These are phyloP conservation scores for Forbesichthys papilliferus DNA, from an alignment of 2,113 vertebrate genomes.

Conservation along the genomic window DNA sequence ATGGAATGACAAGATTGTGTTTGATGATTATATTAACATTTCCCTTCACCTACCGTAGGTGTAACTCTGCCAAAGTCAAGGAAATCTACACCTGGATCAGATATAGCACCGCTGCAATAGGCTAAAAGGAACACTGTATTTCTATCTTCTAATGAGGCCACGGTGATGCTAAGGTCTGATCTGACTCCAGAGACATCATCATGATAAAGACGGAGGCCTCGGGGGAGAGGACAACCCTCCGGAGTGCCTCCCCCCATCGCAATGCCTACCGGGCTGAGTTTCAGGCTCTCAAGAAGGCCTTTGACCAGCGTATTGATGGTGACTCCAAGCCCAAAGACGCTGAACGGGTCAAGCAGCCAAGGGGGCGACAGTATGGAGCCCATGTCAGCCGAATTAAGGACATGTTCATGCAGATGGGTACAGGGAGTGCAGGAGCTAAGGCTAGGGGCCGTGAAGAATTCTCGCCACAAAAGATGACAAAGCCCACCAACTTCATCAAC, in stretches of 20 bases:
- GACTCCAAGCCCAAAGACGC: slow-evolving; percentile 82
- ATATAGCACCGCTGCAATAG: slow-evolving; percentile 32
- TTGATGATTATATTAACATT: slow-evolving; percentile 9
- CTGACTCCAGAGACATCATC: slow-evolving; percentile 78
- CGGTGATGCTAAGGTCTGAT: slow-evolving; percentile 78
- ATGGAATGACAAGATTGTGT: slow-evolving; percentile 3
- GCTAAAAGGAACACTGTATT: slow-evolving; percentile 37
- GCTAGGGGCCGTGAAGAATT: slow-evolving; percentile 73
- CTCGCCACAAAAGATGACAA: slow-evolving; percentile 85
- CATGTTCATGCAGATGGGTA: slow-evolving; percentile 98
- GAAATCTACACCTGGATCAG: slow-evolving; percentile 27
- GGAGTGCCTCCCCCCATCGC: slow-evolving; percentile 97
- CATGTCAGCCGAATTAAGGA: slow-evolving; percentile 99
- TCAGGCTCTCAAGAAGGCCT: slow-evolving; percentile 95
- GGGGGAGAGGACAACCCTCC: slow-evolving; percentile 90
- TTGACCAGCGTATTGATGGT: slow-evolving; percentile 91
- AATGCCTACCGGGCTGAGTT: slow-evolving; percentile 98
- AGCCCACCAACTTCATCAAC: slow-evolving; percentile 90
- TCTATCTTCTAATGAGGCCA: slow-evolving; percentile 56
- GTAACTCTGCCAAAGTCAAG: slow-evolving; percentile 41
- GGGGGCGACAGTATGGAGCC: slow-evolving; percentile 93
- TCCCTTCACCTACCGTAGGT: slow-evolving; percentile 48
- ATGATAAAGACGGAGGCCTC: slow-evolving; percentile 98
- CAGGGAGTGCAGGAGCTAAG: slow-evolving; percentile 78
- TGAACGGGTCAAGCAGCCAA: slow-evolving; percentile 83